phyloP scores from a whole-genome alignment of 1,140 invertebrate genomes.

The Nylanderia fulva region DNA sequence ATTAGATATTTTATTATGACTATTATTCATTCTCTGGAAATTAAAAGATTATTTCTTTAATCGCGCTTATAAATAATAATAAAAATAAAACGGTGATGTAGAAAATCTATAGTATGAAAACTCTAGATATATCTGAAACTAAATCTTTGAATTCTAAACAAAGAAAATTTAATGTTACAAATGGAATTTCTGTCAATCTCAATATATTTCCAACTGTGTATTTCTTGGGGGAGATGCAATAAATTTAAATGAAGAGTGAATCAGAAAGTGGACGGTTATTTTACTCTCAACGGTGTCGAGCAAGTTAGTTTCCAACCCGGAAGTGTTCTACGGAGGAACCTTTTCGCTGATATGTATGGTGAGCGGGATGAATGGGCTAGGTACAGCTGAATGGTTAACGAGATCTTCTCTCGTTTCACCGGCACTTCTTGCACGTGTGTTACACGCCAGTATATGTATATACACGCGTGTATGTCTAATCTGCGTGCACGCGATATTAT shows the following conservation, averaged over 20 bases:
- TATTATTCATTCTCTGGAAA: neutral
- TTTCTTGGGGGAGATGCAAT: neutral
- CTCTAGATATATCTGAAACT: neutral
- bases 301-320: constrained; percentile 76
- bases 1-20: neutral
- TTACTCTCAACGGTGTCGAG: constrained; percentile 69
- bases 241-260: constrained; percentile 15
- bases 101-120: neutral
- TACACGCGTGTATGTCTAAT: constrained; percentile 9
- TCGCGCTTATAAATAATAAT: neutral
- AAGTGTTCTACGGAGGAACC: constrained; percentile 72
- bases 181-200: neutral
- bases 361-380: constrained; percentile 74
- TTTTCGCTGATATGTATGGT: constrained; percentile 55
- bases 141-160: neutral
- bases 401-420: constrained; percentile 76
- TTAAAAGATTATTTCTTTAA: neutral
- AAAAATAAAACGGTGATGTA: neutral
- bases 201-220: neutral
- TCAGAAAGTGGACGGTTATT: constrained; percentile 49
- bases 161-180: neutral
- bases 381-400: constrained; percentile 76
- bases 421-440: constrained; percentile 67
- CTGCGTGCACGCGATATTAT: constrained; percentile 39
- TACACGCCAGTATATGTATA: constrained; percentile 20